Evolutionary conservation across 2,113 vertebrate genomes (phyloP).

Genomic region (Chaetodon trifascialis): DNA sequence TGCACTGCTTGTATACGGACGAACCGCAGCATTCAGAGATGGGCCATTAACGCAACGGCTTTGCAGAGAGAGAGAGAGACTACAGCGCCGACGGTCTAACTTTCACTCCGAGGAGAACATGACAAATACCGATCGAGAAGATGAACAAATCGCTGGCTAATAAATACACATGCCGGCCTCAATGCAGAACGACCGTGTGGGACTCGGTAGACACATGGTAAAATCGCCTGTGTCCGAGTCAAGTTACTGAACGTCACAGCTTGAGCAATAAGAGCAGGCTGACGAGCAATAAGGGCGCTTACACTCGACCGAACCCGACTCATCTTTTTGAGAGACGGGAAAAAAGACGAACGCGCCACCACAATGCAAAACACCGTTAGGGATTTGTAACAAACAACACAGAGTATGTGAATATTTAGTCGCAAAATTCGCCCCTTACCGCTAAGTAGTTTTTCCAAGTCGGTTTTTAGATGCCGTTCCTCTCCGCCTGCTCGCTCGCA

Average conservation of each 20-base stretch:
- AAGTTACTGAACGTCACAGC: constrained; percentile 86
- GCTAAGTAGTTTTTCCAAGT: constrained; percentile 90
- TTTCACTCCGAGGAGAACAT: constrained; percentile 74
- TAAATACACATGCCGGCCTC: constrained; percentile 23
- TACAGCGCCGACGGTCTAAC: constrained; percentile 74
- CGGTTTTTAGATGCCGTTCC: constrained; percentile 85
- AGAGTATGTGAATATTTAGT: constrained; percentile 78
- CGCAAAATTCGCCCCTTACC: constrained; percentile 85
- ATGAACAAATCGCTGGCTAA: background rate
- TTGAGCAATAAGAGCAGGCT: constrained; percentile 78
- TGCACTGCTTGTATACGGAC: constrained; percentile 30
- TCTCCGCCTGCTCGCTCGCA: constrained; percentile 87
- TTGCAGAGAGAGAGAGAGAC: constrained; percentile 67
- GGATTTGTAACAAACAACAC: constrained; percentile 55
- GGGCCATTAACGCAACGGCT: constrained; percentile 71
- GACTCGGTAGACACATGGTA: constrained; percentile 72
- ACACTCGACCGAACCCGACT: constrained; percentile 81
- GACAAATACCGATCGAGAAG: background rate
- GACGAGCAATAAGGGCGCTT: constrained; percentile 82
- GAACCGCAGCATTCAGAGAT: constrained; percentile 67
- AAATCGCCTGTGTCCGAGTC: constrained; percentile 81
- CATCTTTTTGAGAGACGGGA: constrained; percentile 87
- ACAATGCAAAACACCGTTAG: constrained; percentile 52
- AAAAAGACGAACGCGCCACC: constrained; percentile 77
- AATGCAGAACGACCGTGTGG: constrained; percentile 15